Base-by-base conservation (phyloP, 2,888 invertebrate genomes). In the Fissipunctia ypsillon region DNA sequence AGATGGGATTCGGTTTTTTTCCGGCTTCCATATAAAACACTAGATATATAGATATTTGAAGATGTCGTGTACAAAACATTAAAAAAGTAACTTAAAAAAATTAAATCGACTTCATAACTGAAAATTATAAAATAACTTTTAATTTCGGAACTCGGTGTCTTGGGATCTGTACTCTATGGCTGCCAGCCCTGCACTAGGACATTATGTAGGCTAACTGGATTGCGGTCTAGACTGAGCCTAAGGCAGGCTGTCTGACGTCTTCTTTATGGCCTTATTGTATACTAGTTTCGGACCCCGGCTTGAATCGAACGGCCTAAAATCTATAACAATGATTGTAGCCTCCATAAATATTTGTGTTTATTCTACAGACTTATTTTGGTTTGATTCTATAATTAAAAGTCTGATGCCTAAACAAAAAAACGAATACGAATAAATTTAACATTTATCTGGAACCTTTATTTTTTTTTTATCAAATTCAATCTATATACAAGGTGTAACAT, bases 161-260 rank as follows among this genome's bases (percentile, higher is more conserved):
- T n/a, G n/a, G n/a, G n/a, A n/a, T n/a, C n/a, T n/a, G n/a, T n/a
- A n/a, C n/a, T n/a, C n/a, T n/a, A n/a, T n/a, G n/a, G n/a, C n/a
- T n/a, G 31, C 2, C 60, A 82, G 25, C 76, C 79, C 82, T 83
- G 65, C 9, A 12, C 61, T 70, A 81, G 80, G 77, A 76, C 74
- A 73, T 67, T 16, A 84, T 81, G 73, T 86, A 73, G 86, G 80
- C 60, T 80, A 82, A 79, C 81, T 69, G 71, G 72, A 79, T 83
- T 64, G 70, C 22, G 60, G 75, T 84, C 69, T 73, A 83, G 80
- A 79, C 76, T 31, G 28, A 76, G 79, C 82, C 83, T 69, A 52
- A 76, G 85, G 77, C 66, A 19, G 28, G 50, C 61, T 71, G 82
- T 76, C 83, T 79, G 73, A 78, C 43, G 57, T 83, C 85, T 84